A percentile compares a stretch with the other conserved stretches of the same genome.
Evolutionary conservation across 2,797 vertebrate genomes (phyloP).

Genomic region (Pseudochirops corinnae): DNA sequence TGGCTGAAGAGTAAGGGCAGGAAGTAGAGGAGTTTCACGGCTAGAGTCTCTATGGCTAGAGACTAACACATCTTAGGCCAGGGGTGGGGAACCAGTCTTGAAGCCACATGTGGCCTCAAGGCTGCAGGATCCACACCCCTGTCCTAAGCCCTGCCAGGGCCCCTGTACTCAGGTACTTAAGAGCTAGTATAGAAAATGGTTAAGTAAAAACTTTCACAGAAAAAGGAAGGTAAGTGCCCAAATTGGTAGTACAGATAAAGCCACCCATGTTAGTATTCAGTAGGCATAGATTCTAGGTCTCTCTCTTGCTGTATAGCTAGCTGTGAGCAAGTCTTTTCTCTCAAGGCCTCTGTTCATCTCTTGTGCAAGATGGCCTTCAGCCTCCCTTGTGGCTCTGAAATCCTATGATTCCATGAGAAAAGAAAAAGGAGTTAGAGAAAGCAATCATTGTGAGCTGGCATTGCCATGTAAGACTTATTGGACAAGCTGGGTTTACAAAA

Average conservation of each 20-base stretch:
- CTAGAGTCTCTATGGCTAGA: not conserved
- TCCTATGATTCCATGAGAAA: not conserved
- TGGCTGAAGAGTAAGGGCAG: not conserved
- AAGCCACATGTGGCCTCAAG: too few relatives aligned
- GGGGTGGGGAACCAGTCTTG: too few relatives aligned
- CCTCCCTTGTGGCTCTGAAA: not conserved
- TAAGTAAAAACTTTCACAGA: not conserved
- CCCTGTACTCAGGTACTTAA: not conserved
- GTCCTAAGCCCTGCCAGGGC: not conserved
- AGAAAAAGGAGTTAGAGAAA: not conserved
- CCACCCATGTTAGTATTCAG: not conserved
- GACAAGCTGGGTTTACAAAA: not conserved
- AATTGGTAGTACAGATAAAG: not conserved
- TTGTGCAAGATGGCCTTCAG: not conserved
- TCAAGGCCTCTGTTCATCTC: not conserved
- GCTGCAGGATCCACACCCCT: too few relatives aligned
- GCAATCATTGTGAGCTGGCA: not conserved
- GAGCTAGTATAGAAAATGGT: too few relatives aligned
- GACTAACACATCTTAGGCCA: not conserved
- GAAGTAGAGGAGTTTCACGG: accelerated
- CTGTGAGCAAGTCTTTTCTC: not conserved
- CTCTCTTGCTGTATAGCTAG: not conserved
- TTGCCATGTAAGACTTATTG: not conserved
- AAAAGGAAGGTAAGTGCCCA: not conserved
- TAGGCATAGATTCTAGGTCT: not conserved